Evolutionary conservation across 2,113 vertebrate genomes (phyloP).

Genomic region (Brachypteracias leptosomus): DNA sequence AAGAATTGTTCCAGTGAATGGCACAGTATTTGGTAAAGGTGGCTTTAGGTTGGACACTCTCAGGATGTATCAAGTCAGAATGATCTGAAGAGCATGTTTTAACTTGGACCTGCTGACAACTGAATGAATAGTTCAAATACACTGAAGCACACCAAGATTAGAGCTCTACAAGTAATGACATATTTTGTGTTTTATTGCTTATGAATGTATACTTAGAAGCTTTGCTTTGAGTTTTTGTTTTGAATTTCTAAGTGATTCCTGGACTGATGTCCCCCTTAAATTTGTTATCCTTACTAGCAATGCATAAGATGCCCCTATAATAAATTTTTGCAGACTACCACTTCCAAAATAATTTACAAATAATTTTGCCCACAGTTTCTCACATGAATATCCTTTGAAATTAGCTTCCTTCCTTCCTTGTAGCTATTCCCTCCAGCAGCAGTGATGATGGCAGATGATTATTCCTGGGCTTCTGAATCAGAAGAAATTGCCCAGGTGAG

Average conservation of each 20-base stretch:
- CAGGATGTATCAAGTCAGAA: neutral
- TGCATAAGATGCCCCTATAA: neutral
- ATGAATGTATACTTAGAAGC: neutral
- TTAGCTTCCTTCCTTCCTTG: neutral
- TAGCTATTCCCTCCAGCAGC: neutral
- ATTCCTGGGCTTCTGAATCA: neutral
- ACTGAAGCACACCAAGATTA: neutral
- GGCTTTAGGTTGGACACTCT: neutral
- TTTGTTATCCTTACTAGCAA: neutral
- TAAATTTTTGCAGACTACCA: neutral
- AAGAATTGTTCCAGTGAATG: neutral
- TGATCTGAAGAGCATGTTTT: neutral
- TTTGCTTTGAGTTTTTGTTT: neutral
- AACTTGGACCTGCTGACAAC: neutral
- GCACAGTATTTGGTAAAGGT: neutral
- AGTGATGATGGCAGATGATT: neutral
- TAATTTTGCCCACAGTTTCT: neutral
- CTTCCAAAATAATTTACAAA: neutral
- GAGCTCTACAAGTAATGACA: neutral
- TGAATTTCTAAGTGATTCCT: neutral
- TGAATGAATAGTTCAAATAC: neutral
- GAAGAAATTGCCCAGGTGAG: neutral
- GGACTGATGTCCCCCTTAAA: neutral
- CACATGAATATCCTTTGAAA: neutral
- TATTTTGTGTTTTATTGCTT: neutral